Evolutionary conservation across 2,113 vertebrate species (phyloP).

Genomic region (Acrocephalus kingi): DNA sequence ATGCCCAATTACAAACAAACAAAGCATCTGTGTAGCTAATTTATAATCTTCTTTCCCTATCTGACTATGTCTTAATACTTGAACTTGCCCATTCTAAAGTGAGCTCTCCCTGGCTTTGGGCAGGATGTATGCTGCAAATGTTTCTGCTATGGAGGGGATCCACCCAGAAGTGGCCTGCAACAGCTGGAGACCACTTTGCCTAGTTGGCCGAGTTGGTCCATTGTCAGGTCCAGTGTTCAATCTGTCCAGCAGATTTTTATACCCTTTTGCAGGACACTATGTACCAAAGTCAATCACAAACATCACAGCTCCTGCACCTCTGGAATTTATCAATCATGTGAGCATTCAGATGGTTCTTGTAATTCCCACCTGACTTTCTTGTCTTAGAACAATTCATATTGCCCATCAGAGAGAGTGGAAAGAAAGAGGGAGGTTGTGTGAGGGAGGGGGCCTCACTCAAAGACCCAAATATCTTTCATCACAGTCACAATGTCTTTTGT

Average conservation of each 20-base stretch:
- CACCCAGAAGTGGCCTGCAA: background rate
- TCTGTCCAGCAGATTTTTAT: background rate
- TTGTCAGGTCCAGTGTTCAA: no score
- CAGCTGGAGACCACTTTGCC: background rate
- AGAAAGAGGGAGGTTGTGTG: background rate
- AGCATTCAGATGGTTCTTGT: background rate
- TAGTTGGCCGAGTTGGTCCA: background rate
- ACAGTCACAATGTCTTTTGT: background rate
- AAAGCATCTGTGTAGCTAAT: background rate
- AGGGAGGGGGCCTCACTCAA: background rate
- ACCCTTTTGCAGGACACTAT: background rate
- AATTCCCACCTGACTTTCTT: background rate
- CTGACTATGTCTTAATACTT: background rate
- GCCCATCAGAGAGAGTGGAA: background rate
- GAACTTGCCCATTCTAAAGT: background rate
- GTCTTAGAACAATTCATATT: background rate
- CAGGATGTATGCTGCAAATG: background rate
- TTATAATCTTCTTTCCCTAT: background rate
- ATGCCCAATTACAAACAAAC: background rate
- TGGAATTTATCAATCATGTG: accelerated
- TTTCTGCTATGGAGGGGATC: background rate
- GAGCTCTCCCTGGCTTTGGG: background rate
- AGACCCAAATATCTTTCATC: background rate
- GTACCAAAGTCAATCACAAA: background rate
- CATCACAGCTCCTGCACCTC: background rate